Evolutionary conservation across 2,888 invertebrate genomes (phyloP).

Genomic region (Iselma pallidipennis): DNA sequence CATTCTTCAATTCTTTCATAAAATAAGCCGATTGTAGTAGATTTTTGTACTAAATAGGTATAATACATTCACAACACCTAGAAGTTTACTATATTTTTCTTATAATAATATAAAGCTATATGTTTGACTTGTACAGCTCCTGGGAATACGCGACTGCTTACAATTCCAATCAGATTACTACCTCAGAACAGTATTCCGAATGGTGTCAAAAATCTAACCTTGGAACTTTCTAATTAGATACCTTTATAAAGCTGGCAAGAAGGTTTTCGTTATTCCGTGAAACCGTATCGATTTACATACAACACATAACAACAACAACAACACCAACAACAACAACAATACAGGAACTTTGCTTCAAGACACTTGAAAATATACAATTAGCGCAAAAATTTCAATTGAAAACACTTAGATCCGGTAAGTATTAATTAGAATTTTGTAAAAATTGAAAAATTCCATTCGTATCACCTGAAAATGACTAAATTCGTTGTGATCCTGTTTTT

Average conservation of each 20-base stretch:
- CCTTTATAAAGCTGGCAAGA: conserved; percentile 10
- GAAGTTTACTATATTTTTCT: not conserved
- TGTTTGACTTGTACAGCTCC: not conserved
- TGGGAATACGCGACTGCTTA: not conserved
- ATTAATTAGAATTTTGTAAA: not conserved
- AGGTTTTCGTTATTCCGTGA: conserved; percentile 11
- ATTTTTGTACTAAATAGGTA: not conserved
- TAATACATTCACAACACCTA: not conserved
- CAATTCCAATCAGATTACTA: not conserved
- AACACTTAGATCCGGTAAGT: too few relatives aligned
- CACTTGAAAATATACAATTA: not conserved
- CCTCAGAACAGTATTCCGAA: not conserved
- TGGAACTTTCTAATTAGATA: conserved; percentile 23
- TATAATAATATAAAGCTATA: not conserved
- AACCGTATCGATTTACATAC: conserved; percentile 10
- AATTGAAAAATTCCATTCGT: not conserved
- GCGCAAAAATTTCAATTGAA: not conserved
- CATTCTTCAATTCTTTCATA: not conserved
- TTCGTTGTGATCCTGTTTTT: too few relatives aligned
- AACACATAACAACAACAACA: not conserved
- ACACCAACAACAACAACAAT: not conserved
- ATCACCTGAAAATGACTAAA: too few relatives aligned
- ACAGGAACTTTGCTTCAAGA: not conserved
- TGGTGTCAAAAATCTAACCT: conserved; percentile 19
- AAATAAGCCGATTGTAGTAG: not conserved